Evolutionary conservation across 1,140 invertebrate species (phyloP), one percentile per base, ranked within the genome.

Genomic region (Plectrocnemia conspersa): DNA sequence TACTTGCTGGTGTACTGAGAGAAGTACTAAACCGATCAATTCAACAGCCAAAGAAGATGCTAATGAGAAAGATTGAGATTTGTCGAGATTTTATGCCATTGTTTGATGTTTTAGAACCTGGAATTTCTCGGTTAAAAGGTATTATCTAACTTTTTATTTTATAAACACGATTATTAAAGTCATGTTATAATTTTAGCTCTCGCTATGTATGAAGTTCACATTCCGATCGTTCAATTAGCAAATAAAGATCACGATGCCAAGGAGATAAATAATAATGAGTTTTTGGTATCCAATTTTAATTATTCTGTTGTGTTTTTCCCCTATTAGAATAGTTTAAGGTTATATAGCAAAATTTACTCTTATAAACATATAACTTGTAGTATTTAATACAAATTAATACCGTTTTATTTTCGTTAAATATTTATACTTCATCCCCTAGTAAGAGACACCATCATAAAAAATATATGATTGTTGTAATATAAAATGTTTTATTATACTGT

Each of bases 171-270:
- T n/a, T 13, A 45, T 25, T 27, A 27, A 10, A 45, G 24, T n/a
- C 10, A 36, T 25, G 7, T 47, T 16, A 47, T 40, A 18, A 54
- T 35, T 63, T 65, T 68, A 84, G 85, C 82, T 10, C 81, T 88
- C 46, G 79, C 84, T 10, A 63, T 88, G 19, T 89, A 88, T 52
- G 86, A 91, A 68, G 67, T 89, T 55, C 84, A 87, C 64, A 77
- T 80, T 11, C 79, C 86, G 0, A 71, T 81, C 32, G 76, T 82
- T 3, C 78, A 83, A 46, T 64, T 88, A 24, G 78, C 82, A 0
- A 81, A 82, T 59, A 79, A 75, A 54, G 66, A 77, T 27, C 83
- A 81, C 52, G 73, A 78, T 15, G 66, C 73, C 0, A 72, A 75
- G 11, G 76, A 82, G 66, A 79, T 84, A 27, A 68, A 67, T 1